A percentile compares a stretch with the other conserved stretches of the same genome.
These are phyloP conservation scores for Falco naumanni DNA, from an alignment of 2,797 vertebrate genomes.

Conservation along the genomic window DNA sequence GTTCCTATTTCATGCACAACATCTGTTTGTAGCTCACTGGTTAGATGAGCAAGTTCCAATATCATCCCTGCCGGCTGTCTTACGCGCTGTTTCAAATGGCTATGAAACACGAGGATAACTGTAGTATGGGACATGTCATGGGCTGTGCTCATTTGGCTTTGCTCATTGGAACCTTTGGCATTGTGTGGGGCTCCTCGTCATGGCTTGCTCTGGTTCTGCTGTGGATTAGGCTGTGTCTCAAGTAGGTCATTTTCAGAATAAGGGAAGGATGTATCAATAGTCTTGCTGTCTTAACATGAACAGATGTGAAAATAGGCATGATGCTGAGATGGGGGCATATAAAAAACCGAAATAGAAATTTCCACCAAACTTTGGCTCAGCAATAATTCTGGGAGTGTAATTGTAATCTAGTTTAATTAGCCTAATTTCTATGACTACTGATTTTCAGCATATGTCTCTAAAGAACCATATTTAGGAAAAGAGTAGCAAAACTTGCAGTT, in stretches of 20 bases:
- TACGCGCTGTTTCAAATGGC: not conserved
- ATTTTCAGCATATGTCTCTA: not conserved
- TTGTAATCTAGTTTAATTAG: conserved; percentile 40
- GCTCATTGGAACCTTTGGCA: not conserved
- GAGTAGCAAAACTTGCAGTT: not conserved
- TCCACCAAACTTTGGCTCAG: not conserved
- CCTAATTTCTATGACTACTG: conserved; percentile 7
- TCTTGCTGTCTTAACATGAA: not conserved
- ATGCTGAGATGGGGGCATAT: not conserved
- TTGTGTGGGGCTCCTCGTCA: not conserved
- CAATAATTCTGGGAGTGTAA: conserved; percentile 19
- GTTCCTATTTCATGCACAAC: conserved; percentile 11
- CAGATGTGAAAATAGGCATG: conserved; percentile 21
- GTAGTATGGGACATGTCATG: not conserved
- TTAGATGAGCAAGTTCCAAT: conserved; percentile 37
- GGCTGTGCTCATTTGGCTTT: not conserved
- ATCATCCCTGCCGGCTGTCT: conserved; percentile 7
- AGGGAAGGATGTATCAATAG: not conserved
- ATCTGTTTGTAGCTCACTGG: conserved; percentile 51
- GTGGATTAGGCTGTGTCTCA: not conserved
- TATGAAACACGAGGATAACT: not conserved
- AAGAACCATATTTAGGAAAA: not conserved
- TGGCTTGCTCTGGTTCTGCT: not conserved
- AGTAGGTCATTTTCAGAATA: not conserved
- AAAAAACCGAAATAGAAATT: conserved; percentile 1